Evolutionary conservation across 2,113 vertebrate species (phyloP), one percentile per base, ranked within the genome.

Genomic region (Anseranas semipalmata): DNA sequence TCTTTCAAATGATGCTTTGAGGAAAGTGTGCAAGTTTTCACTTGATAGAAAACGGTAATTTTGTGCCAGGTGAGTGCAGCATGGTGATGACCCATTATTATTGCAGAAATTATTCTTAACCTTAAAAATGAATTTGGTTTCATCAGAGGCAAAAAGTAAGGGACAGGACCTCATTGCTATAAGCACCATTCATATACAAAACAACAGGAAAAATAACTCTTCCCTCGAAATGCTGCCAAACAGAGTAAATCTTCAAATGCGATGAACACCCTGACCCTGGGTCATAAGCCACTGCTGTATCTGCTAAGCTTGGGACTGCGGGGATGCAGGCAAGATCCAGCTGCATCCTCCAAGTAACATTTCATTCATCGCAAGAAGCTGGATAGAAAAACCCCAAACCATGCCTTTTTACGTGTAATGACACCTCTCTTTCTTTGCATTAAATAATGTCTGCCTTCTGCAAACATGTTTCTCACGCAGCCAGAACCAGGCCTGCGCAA

Each of bases 321-420:
- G 67, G 41, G 74, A 63, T 45, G 22, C 39, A 15, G 58, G 52
- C 30, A 41, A 91, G 41, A 76, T n/a, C 52, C 59, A 93, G 50
- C 41, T 30, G 32, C 41, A 30, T 11, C 73, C 62, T 92, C n/a
- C 63, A 43, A 37, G 68, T 35, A n/a, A 24, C 7, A 12, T 60
- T 75, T 77, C 6, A 45, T 35, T 59, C 33, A 15, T 33, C 0
- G 0, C 1, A 3, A 80, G 32, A 88, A 68, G 16, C 3, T 80
- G 63, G 53, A 39, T 6, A 71, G 46, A 13, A 63, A 89, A 52
- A 7, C 18, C 39, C 14, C 77, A 79, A 5, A 5, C 0, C 21
- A 10, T 1, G 1, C 13, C 41, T 62, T 53, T 70, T 43, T 4
- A 30, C 28, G 55, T 83, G 25, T 18, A 28, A 48, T 9, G 53